Base-by-base conservation (phyloP, 1,140 invertebrate genomes). In the Coptotermes formosanus region DNA sequence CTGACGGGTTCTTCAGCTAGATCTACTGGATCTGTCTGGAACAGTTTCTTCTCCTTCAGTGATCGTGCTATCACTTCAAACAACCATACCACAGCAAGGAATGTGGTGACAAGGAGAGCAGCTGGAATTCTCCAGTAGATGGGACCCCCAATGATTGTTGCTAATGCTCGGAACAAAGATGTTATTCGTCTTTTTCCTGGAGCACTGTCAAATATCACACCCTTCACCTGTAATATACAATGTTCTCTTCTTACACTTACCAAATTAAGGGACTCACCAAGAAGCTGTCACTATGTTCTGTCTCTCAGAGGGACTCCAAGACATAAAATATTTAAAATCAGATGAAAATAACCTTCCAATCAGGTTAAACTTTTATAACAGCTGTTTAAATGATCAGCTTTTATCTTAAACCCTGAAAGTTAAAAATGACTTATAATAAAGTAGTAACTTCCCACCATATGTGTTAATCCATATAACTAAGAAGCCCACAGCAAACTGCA, bases 131-230 rank as follows among this genome's bases (percentile, higher is more conserved):
- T 94, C 45, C 91, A 93, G 86, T 91, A 90, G 69, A 89, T 91
- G 87, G 91, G 92, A 85, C 91, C 92, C 21, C 92, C 93, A 86
- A 94, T 91, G 69, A 95, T 94, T 6, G 93, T 93, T 14, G 92
- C 92, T 55, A 94, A 92, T 6, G 94, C 95, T 87, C 91, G 90
- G 87, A 92, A 94, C 21, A 94, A 89, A 23, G 92, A 92, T 11
- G 90, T 87, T 32, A 95, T 88, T 83, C 93, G 91, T 75, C 94
- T 90, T 88, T 94, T 93, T 1, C 95, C 94, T 0, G 95, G 95
- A 19, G 94, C 94, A 85, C 95, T 96, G 89, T 96, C 96, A 89
- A 96, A 95, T 85, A 96, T 95, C 4, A 95, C 93, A 21, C 95
- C 95, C 88, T 93, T 93, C 7, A 96, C 92, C 90, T 94, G 88